phyloP scores from a whole-genome alignment of 2,797 vertebrate genomes.

The Pangasius mekongensis region DNA sequence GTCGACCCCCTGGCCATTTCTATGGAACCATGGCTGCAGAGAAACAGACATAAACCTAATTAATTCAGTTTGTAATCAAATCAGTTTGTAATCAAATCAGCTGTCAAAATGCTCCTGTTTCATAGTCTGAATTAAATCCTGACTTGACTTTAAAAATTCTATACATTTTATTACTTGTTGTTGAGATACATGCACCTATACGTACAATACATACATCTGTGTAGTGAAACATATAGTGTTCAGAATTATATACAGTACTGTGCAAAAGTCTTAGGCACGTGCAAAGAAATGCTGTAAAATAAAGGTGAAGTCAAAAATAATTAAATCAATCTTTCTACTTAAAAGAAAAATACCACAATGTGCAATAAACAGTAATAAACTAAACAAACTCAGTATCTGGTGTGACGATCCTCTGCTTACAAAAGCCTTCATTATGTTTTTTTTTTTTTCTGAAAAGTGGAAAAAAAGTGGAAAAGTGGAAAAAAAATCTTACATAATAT shows the following conservation, averaged over 20 bases:
- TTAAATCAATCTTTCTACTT: too few relatives aligned
- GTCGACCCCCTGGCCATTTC: not conserved
- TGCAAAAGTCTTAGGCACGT: too few relatives aligned
- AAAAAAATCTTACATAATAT: too few relatives aligned
- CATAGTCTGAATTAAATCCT: not conserved
- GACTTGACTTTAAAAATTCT: not conserved
- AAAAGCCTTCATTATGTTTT: too few relatives aligned
- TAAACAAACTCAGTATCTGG: too few relatives aligned
- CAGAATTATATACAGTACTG: not conserved
- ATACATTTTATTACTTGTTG: not conserved
- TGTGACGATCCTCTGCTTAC: too few relatives aligned
- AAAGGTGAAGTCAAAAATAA: too few relatives aligned
- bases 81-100: not conserved
- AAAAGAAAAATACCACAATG: too few relatives aligned
- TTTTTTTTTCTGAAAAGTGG: too few relatives aligned
- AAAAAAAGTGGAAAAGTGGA: too few relatives aligned
- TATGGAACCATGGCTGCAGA: not conserved
- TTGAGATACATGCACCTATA: not conserved
- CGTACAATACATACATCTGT: not conserved
- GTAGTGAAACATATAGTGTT: not conserved
- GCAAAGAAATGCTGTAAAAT: too few relatives aligned
- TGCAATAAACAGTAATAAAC: too few relatives aligned
- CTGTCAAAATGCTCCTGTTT: not conserved
- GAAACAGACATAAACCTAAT: slow-evolving; percentile 5
- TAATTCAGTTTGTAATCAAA: not conserved